Evolutionary conservation across 2,888 invertebrate species (phyloP).

Genomic region (Trissoscelio sp.): DNA sequence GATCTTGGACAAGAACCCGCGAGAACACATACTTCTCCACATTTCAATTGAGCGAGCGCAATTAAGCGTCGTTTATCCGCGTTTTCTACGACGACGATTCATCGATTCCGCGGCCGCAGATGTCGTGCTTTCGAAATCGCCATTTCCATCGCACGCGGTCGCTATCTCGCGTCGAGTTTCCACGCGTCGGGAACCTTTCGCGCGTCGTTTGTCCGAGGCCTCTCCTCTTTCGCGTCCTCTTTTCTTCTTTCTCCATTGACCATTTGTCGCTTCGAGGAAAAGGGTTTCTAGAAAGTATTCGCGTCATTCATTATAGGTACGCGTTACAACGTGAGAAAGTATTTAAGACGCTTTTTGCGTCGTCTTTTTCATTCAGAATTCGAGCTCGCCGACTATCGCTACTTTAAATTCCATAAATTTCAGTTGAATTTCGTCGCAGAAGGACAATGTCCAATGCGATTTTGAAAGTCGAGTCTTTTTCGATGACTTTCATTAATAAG

Average conservation of each 20-base stretch:
- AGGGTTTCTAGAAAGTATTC: constrained; percentile 68
- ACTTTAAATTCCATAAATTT: constrained; percentile 55
- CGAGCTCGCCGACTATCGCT: constrained; percentile 21
- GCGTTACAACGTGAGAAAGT: constrained; percentile 61
- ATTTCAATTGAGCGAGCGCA: constrained; percentile 33
- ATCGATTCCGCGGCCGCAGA: constrained; percentile 39
- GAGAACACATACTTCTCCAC: background rate
- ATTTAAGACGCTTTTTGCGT: constrained; percentile 34
- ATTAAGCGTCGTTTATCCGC: constrained; percentile 38
- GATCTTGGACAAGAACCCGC: background rate
- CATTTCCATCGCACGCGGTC: constrained; percentile 36
- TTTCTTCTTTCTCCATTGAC: constrained; percentile 61
- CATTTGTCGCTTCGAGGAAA: constrained; percentile 67
- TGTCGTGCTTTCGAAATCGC: constrained; percentile 59
- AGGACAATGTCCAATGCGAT: background rate
- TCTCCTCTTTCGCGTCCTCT: constrained; percentile 47
- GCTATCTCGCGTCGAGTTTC: constrained; percentile 51
- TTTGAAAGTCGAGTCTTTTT: constrained; percentile 22
- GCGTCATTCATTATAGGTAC: constrained; percentile 58
- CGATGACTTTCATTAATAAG: too few species aligned
- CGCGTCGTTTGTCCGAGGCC: constrained; percentile 46
- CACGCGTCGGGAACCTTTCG: constrained; percentile 54
- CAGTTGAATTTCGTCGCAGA: constrained; percentile 26
- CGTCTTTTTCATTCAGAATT: constrained; percentile 46
- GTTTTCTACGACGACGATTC: constrained; percentile 32